Evolutionary conservation across 2,888 invertebrate species (phyloP), one percentile per base, ranked within the genome.

Genomic region (Eilema griseolum): DNA sequence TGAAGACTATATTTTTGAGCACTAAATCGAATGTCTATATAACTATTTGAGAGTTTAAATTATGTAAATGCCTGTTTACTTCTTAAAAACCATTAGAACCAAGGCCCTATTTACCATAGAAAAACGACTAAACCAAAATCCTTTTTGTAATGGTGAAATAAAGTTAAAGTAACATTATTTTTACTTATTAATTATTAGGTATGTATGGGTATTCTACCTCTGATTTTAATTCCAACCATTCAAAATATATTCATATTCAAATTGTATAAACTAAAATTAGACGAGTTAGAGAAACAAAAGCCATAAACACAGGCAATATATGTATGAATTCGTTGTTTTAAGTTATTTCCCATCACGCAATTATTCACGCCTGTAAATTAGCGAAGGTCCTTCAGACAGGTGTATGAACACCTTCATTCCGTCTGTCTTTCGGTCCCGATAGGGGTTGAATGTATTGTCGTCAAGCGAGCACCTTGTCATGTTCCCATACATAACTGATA

Each of bases 1-100:
- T 74, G 71, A 78, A 83, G 76, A 79, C 75, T 81, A 78, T 68
- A 71, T 59, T 65, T 72, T 20, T 16, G 41, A 46, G 12, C 41
- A 41, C 5, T 5, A 16, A 46, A 20, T 46, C 46, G 46, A 41
- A 46, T 71, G 67, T 70, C 61, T 41, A 16, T 56, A 20, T n/a
- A 8, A 24, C 16, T 61, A 62, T 59, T 69, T 46, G 24, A 52
- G 8, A 63, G 41, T 12, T 31, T 23, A 64, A 37, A 37, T 62
- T 31, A 24, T 8, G 26, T 16, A 3, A 59, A 23, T 59, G 69
- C 64, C 64, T 69, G 60, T 60, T 37, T 41, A 69, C 37, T 62
- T 68, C 11, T 20, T 16, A 33, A 61, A 61, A n/a, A 20, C 20
- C 7, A 7, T 52, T 52, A 52, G 52, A 52, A 8, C 20, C n/a